Evolutionary conservation across 1,140 invertebrate genomes (phyloP).

Genomic region (Drosophila funebris): DNA sequence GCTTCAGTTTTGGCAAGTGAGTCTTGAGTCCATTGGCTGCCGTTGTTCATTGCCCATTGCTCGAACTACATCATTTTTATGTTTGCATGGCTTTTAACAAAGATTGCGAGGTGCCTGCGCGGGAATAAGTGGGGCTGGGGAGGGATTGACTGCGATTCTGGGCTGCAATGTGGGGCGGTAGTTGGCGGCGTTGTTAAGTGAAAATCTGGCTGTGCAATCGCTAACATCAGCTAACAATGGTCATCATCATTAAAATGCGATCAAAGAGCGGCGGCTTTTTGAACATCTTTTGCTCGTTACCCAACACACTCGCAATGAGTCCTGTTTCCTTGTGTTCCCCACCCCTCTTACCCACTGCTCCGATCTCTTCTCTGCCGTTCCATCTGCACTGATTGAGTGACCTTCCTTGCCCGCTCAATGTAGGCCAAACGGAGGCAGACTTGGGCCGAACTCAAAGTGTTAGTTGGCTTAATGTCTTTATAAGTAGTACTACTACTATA

Average conservation of each 20-base stretch:
- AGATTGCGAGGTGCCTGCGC: background rate
- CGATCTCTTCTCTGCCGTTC: background rate
- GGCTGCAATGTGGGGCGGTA: slow-evolving; percentile 29
- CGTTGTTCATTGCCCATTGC: slow-evolving; percentile 1
- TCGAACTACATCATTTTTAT: slow-evolving; percentile 64
- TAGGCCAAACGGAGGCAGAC: slow-evolving; percentile 49
- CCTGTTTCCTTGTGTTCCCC: too few relatives aligned
- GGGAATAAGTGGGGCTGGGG: background rate
- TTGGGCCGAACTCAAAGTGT: slow-evolving; percentile 33
- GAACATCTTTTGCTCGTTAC: slow-evolving; percentile 36
- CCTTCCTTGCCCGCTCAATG: slow-evolving; percentile 52
- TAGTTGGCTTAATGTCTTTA: slow-evolving; percentile 75
- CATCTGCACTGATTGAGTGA: slow-evolving; percentile 60
- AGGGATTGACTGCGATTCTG: background rate
- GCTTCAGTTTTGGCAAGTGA: slow-evolving; percentile 9
- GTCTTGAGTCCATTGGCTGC: slow-evolving; percentile 10
- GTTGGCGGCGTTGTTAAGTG: slow-evolving; percentile 73
- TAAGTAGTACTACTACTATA: slow-evolving; percentile 52
- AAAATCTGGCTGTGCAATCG: slow-evolving; percentile 78
- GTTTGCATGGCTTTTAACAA: slow-evolving; percentile 73
- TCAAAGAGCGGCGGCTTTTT: slow-evolving; percentile 60
- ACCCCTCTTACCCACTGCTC: background rate
- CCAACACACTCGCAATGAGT: too few relatives aligned
- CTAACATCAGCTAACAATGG: slow-evolving; percentile 83
- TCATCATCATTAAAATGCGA: slow-evolving; percentile 83